Percentiles rank a stretch among this genome's conserved stretches.
Conservation (phyloP, 2,888 invertebrate genomes). For the Athalia cordata region DNA sequence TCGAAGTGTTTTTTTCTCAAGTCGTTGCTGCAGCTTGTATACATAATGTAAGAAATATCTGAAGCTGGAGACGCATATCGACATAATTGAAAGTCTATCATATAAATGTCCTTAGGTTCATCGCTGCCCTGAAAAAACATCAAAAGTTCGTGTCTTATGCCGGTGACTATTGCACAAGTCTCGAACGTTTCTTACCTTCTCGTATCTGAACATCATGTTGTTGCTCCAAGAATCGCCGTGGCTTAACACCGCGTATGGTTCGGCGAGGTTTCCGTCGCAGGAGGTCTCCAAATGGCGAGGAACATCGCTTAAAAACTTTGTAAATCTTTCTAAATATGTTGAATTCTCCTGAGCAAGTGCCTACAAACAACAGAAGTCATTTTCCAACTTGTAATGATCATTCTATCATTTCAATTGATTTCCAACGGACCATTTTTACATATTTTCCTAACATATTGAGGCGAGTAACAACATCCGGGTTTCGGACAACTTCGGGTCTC, state of each 20-base stretch:
- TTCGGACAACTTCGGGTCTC: not conserved
- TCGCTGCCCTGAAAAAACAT: constrained; percentile 48
- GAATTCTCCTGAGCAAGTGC: constrained; percentile 47
- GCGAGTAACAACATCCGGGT: constrained; percentile 33
- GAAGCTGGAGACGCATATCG: constrained; percentile 58
- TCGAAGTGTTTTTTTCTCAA: constrained; percentile 60
- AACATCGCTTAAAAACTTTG: constrained; percentile 47
- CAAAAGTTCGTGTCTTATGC: not conserved
- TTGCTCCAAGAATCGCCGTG: constrained; percentile 58
- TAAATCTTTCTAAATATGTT: constrained; percentile 50
- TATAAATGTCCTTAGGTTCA: constrained; percentile 51
- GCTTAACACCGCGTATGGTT: constrained; percentile 55
- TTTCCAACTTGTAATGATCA: not conserved
- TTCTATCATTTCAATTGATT: not conserved
- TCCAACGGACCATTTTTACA: constrained; percentile 40
- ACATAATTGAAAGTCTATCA: constrained; percentile 56
- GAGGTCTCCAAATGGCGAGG: constrained; percentile 7
- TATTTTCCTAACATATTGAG: constrained; percentile 12
- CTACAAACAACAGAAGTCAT: constrained; percentile 26
- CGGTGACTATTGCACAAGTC: not conserved
- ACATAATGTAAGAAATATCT: constrained; percentile 68
- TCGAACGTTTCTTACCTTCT: constrained; percentile 48
- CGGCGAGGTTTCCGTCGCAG: constrained; percentile 50
- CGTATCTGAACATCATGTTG: constrained; percentile 57
- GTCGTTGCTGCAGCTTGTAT: constrained; percentile 61